Percentiles rank a stretch among this genome's conserved stretches.
Conservation (phyloP, 2,113 vertebrate genomes). For the Collichthys lucidus region DNA sequence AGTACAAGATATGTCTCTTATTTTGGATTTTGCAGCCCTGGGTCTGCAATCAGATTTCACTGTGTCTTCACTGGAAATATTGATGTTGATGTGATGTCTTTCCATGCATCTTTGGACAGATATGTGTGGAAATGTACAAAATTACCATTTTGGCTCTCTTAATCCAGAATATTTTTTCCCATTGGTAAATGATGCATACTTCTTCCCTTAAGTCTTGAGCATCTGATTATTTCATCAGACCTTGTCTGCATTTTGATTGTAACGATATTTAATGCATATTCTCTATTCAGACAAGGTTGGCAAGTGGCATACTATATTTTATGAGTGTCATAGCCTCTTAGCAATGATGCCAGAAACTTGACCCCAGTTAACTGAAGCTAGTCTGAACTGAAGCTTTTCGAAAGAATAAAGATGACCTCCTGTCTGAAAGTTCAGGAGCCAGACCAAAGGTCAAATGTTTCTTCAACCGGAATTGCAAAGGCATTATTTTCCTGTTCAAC, state of each 20-base stretch:
- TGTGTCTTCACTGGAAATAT: background rate
- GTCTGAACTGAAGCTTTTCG: background rate
- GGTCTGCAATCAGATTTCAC: constrained; percentile 16
- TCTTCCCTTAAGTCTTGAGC: background rate
- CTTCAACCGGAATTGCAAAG: background rate
- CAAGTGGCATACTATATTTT: background rate
- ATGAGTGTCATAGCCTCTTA: background rate
- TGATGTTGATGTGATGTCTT: constrained; percentile 8
- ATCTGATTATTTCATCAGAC: background rate
- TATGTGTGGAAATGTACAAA: background rate
- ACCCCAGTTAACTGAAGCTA: background rate
- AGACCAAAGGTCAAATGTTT: background rate
- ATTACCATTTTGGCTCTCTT: too few species aligned
- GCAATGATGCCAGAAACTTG: background rate
- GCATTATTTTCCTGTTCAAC: background rate
- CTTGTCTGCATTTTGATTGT: constrained; percentile 46
- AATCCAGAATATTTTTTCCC: too few species aligned
- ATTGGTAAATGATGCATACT: background rate
- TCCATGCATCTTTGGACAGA: background rate
- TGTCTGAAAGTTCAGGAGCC: background rate
- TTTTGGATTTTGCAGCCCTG: background rate
- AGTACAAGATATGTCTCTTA: background rate
- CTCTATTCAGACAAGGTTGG: constrained; percentile 22
- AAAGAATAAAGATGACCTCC: background rate
- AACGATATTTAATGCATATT: constrained; percentile 43